phyloP scores from a whole-genome alignment of 2,888 invertebrate genomes.

The Eilema depressum region DNA sequence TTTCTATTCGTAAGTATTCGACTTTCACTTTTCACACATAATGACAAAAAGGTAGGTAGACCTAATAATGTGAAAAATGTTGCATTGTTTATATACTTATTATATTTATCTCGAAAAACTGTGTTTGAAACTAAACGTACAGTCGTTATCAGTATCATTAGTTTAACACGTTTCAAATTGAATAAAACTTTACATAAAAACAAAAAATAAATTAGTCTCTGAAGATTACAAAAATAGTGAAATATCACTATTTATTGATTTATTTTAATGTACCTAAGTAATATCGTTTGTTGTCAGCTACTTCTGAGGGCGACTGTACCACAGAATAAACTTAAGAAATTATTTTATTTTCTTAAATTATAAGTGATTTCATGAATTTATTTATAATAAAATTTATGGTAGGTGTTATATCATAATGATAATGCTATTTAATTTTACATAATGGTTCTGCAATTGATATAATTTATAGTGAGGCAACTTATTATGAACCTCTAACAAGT shows the following conservation, averaged over 20 bases:
- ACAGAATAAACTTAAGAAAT: too few species aligned
- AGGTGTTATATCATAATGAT: background rate
- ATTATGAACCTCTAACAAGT: background rate
- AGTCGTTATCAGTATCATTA: background rate
- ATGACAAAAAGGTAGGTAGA: background rate
- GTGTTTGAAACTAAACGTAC: background rate
- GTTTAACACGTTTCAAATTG: background rate
- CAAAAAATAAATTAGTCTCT: background rate
- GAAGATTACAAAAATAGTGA: background rate
- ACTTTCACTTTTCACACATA: too few species aligned
- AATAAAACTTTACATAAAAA: too few species aligned
- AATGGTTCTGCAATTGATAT: background rate
- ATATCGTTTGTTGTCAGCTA: background rate
- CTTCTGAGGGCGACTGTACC: slow-evolving; percentile 1
- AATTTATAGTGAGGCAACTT: slow-evolving; percentile 1
- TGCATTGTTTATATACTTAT: too few species aligned
- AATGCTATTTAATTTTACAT: background rate
- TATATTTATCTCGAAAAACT: background rate
- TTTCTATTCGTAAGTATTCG: too few species aligned
- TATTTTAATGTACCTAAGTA: background rate
- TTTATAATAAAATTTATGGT: background rate
- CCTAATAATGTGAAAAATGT: slow-evolving; percentile 2
- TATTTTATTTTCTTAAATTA: background rate
- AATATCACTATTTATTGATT: background rate
- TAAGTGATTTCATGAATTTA: background rate